Base-by-base conservation (phyloP, 2,797 vertebrate genomes). In the Danionella dracula region DNA sequence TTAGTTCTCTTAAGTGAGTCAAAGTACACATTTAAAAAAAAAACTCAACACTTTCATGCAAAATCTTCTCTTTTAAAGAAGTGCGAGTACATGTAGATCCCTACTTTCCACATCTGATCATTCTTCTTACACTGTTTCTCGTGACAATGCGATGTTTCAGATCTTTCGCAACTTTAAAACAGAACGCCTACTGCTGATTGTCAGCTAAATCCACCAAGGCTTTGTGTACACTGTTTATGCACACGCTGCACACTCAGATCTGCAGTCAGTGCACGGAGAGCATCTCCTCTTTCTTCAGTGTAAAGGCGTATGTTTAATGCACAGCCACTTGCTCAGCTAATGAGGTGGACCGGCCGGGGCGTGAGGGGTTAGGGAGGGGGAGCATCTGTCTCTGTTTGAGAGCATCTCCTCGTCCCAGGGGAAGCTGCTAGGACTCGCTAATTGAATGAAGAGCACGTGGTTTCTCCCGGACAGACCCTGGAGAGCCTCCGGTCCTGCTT, bases 391-490 rank as follows among this genome's bases (percentile, higher is more conserved):
- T 96, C 94, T 93, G 92, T 94, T 85, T 86, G 87, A 82, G 84
- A 77, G 83, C 85, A 37, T 57, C 86, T 82, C 81, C 84, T 82
- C 57, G 8, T 89, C 95, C 92, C 92, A 23, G n/a, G 88, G 91
- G 93, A 92, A 77, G 78, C 73, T 87, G 92, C 89, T 82, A 86
- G 89, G 85, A 81, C 84, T 79, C 70, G 75, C 83, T 95, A 96
- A 98, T 95, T 96, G 90, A 98, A 95, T 97, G 91, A 94, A 89
- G 85, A 88, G 79, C 87, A 75, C 79, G 83, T 76, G 84, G 51
- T 74, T 79, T 86, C 82, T 78, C 57, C 81, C 77, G 57, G 83
- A 53, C 83, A 54, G 79, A 61, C 72, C 79, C 72, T 69, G 76
- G 62, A 70, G 81, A 76, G 76, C 71, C 10, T 51, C 46, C 27